phyloP scores from a whole-genome alignment of 2,113 vertebrate genomes.

The Enhydra lutris region DNA sequence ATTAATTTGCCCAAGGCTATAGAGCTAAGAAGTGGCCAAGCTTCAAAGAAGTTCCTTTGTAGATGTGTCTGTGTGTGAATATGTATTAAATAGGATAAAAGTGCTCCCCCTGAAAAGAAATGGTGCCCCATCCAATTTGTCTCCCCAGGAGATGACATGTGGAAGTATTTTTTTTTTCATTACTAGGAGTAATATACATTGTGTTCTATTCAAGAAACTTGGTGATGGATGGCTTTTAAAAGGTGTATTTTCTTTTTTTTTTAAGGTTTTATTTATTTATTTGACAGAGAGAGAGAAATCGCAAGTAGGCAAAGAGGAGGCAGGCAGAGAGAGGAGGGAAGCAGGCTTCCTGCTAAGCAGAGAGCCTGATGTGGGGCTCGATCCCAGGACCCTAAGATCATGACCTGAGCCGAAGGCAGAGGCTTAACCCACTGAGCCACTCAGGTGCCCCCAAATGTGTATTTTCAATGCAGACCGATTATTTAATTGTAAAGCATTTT shows the following conservation, averaged over 20 bases:
- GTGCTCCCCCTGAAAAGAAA: background rate
- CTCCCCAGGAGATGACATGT: background rate
- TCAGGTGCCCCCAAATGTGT: background rate
- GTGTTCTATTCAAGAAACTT: slow-evolving; percentile 23
- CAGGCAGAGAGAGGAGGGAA: no score
- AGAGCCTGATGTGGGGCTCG: no score
- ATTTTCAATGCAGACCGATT: background rate
- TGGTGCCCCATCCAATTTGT: background rate
- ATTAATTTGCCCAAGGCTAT: background rate
- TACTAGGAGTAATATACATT: background rate
- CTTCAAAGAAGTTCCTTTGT: background rate
- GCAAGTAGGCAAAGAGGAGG: no score
- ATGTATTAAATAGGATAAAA: background rate
- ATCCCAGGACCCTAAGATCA: no score
- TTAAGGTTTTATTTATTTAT: no score
- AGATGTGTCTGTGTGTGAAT: background rate
- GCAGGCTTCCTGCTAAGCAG: no score
- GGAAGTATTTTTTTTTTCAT: background rate
- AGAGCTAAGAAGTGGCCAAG: background rate
- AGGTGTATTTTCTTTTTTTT: background rate
- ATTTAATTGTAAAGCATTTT: slow-evolving; percentile 54
- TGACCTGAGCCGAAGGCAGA: no score
- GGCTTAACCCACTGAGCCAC: no score
- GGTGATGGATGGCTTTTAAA: slow-evolving; percentile 42
- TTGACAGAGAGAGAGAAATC: no score